A percentile compares a stretch with the other conserved stretches of the same genome.
Evolutionary conservation across 2,797 vertebrate species (phyloP).

Genomic region (Bradypus variegatus): DNA sequence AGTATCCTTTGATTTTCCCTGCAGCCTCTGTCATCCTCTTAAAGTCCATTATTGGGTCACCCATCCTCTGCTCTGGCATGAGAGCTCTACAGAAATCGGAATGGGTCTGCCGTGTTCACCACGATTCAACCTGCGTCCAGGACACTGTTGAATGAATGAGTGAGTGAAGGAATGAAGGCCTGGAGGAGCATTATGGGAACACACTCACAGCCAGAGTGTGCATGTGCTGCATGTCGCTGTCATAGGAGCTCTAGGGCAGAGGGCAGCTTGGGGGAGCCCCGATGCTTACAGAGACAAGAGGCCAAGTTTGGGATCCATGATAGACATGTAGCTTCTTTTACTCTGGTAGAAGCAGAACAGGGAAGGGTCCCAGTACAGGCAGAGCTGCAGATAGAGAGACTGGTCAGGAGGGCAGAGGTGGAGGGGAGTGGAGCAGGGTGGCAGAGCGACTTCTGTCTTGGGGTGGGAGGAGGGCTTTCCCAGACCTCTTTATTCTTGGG

Average conservation of each 20-base stretch:
- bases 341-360: neutral
- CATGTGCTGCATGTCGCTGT: fast-evolving
- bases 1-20: neutral
- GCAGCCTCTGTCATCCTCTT: neutral
- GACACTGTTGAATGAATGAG: neutral
- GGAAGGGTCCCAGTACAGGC: neutral
- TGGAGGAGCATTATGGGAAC: neutral
- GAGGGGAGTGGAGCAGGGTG: neutral
- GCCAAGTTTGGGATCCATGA: neutral
- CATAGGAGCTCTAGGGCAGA: no score
- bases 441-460: neutral
- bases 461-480: neutral
- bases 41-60: neutral
- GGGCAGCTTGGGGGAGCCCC: no score
- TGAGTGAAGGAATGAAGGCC: neutral
- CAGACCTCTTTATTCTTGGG: neutral
- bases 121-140: neutral
- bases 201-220: neutral
- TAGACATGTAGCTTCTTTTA: neutral
- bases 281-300: neutral
- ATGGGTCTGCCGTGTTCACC: neutral
- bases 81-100: neutral
- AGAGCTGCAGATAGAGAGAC: neutral
- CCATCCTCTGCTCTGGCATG: neutral
- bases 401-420: neutral